Conservation (phyloP, 64 coral and sea anemone genomes). For the Acropora tenuis region DNA sequence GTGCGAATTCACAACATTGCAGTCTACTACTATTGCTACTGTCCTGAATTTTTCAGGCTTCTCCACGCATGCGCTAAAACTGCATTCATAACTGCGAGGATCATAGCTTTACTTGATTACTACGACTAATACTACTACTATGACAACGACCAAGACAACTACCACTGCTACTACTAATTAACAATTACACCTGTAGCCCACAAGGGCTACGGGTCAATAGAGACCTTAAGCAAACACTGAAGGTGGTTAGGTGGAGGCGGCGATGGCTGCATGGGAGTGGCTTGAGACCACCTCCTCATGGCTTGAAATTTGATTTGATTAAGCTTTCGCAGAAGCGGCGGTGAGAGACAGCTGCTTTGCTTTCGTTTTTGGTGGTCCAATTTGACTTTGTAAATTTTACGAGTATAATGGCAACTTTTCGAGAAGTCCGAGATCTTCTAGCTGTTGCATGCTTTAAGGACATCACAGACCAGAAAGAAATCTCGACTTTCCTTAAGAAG, state of each 20-base stretch:
- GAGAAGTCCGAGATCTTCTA: conserved; percentile 21
- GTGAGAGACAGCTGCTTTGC: background rate
- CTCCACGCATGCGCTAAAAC: too few relatives aligned
- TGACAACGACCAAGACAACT: too few relatives aligned
- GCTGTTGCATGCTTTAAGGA: conserved; percentile 25
- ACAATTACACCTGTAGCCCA: too few relatives aligned
- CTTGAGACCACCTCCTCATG: conserved; percentile 24
- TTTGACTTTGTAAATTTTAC: conserved; percentile 24
- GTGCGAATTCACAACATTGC: background rate
- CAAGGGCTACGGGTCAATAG: background rate
- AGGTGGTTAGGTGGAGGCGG: conserved; percentile 30
- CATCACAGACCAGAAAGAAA: conserved; percentile 16
- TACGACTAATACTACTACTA: too few relatives aligned
- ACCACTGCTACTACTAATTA: too few relatives aligned
- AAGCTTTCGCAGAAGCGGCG: background rate
- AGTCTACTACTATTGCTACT: background rate
- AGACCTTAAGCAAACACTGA: conserved; percentile 34
- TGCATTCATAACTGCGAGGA: too few relatives aligned
- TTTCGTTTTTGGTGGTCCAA: conserved; percentile 17
- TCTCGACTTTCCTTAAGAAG: conserved; percentile 13
- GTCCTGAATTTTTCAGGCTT: too few relatives aligned
- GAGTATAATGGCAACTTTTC: conserved; percentile 35
- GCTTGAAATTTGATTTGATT: background rate
- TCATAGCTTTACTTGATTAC: too few relatives aligned
- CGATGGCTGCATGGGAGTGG: conserved; percentile 3